Evolutionary conservation across 2,113 vertebrate genomes (phyloP).

Genomic region (Elgaria multicarinata): DNA sequence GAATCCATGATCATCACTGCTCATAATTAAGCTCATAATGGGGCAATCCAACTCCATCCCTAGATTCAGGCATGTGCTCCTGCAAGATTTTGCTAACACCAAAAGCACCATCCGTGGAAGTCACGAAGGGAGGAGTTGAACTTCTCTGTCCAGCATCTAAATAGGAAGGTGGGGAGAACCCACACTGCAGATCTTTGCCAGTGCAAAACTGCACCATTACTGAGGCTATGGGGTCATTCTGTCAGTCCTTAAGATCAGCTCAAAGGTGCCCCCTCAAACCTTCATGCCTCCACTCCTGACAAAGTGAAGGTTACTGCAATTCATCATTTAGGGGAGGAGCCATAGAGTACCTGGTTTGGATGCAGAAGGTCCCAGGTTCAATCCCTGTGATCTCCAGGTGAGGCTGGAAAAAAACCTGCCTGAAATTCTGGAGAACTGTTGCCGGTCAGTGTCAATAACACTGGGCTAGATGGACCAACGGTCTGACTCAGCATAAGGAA

Average conservation of each 20-base stretch:
- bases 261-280: not conserved
- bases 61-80: not conserved
- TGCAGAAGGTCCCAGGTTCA: too few species aligned
- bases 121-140: not conserved
- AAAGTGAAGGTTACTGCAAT: not conserved
- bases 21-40: not conserved
- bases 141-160: not conserved
- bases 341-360: too few species aligned
- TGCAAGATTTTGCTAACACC: not conserved
- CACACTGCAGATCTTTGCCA: not conserved
- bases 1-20: accelerated
- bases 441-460: too few species aligned
- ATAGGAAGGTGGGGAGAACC: not conserved
- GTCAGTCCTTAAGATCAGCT: not conserved
- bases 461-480: too few species aligned
- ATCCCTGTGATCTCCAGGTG: too few species aligned
- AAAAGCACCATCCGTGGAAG: not conserved
- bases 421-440: too few species aligned
- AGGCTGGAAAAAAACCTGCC: too few species aligned
- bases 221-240: not conserved
- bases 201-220: too few species aligned
- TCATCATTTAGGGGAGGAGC: not conserved
- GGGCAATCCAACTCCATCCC: not conserved
- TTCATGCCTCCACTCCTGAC: not conserved
- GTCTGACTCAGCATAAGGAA: too few species aligned